Evolutionary conservation across 1,140 invertebrate genomes (phyloP), one percentile per base, ranked within the genome.

Genomic region (Panagrolaimus sp.): DNA sequence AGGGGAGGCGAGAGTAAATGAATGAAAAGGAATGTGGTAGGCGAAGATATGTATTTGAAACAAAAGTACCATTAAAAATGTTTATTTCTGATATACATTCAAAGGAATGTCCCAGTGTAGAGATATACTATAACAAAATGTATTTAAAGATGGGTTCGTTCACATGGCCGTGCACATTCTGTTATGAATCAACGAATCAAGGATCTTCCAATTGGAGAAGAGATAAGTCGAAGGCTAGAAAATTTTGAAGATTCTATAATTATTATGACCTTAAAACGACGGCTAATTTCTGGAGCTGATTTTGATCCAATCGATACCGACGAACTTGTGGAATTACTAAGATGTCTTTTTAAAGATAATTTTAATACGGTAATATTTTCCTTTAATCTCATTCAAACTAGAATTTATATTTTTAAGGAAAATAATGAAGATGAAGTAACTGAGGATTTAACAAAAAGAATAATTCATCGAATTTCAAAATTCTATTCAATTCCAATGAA

Each of bases 51-150:
- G n/a, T n/a, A n/a, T n/a, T n/a, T n/a, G n/a, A n/a, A n/a, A n/a
- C n/a, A n/a, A n/a, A n/a, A n/a, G n/a, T n/a, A 67, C 14, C 65
- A 67, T 62, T 38, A 66, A 45, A 9, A n/a, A 9, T 57, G 20
- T 20, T 68, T 53, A 3, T 44, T 70, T 57, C n/a, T 51, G 68
- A 68, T 68, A 31, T n/a, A n/a, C n/a, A 38, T 38, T 38, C 31
- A 38, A 38, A n/a, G n/a, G n/a, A n/a, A n/a, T n/a, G n/a, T n/a
- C 31, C 31, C 2, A 38, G 7, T 4, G 7, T 38, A 38, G 7
- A 38, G 7, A 38, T 38, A 38, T n/a, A 38, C 31, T 4, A 4
- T 38, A 38, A 38, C 7, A 38, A 38, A 38, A 38, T 2, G 31
- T 38, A 38, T 38, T 38, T 38, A 38, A 38, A 57, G 51, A 57